Percentiles rank a stretch among this genome's conserved stretches.
These are phyloP conservation scores for Oscheius onirici DNA, from an alignment of 2,888 invertebrate species.

Conservation along the genomic window DNA sequence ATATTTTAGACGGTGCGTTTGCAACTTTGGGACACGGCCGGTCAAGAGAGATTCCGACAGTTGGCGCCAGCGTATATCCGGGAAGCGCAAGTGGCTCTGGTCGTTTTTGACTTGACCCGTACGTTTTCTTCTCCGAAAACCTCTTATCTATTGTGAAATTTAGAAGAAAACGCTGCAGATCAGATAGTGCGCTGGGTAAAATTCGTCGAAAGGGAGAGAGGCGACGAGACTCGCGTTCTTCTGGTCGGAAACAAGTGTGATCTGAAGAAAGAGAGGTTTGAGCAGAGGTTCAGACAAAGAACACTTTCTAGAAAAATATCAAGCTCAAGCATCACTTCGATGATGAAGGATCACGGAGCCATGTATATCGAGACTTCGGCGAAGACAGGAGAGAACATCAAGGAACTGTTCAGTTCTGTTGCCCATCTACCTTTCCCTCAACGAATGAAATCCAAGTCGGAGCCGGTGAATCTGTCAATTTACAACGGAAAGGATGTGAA, in stretches of 20 bases:
- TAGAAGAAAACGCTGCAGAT: constrained; percentile 40
- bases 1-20: constrained; percentile 46
- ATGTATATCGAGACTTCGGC: constrained; percentile 59
- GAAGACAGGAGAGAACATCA: constrained; percentile 64
- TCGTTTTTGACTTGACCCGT: constrained; percentile 54
- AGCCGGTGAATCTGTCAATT: background rate
- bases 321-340: constrained; percentile 1
- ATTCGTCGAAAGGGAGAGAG: constrained; percentile 43
- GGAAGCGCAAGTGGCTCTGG: constrained; percentile 48
- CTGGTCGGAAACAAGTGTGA: constrained; percentile 52
- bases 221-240: constrained; percentile 39
- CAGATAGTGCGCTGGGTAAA: constrained; percentile 44
- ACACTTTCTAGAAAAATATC: constrained; percentile 30
- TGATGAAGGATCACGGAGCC: constrained; percentile 37
- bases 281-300: background rate
- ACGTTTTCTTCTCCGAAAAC: background rate
- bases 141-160: constrained; percentile 4
- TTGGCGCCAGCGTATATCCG: constrained; percentile 52
- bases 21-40: constrained; percentile 58
- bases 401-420: constrained; percentile 33
- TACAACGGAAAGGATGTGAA: background rate
- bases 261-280: constrained; percentile 35
- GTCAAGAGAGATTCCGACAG: constrained; percentile 57
- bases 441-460: constrained; percentile 22
- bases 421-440: constrained; percentile 31